These are phyloP conservation scores for Myotis findleyi DNA, from an alignment of 2,797 vertebrate species.

Conservation along the genomic window DNA sequence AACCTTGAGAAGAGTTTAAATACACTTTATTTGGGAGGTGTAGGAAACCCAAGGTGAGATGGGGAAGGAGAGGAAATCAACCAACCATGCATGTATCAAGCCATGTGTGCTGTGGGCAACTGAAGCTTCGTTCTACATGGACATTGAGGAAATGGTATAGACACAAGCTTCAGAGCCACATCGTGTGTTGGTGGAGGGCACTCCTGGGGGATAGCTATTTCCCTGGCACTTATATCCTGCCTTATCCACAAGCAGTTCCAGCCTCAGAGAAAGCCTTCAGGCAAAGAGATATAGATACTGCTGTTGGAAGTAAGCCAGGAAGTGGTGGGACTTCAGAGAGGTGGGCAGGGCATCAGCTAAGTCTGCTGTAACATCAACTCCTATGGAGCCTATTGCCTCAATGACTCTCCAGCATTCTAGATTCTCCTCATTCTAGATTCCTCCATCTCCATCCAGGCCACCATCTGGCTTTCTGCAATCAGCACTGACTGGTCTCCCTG, in stretches of 20 bases:
- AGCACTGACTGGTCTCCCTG: background rate
- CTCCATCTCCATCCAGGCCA: background rate
- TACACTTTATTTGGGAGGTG: background rate
- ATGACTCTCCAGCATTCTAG: background rate
- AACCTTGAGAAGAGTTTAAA: slow-evolving; percentile 18
- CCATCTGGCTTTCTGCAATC: background rate
- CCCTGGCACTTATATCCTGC: background rate
- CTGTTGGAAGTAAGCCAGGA: background rate
- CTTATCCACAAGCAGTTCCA: background rate
- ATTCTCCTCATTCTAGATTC: background rate
- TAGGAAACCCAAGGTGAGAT: background rate
- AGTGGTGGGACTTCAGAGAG: background rate
- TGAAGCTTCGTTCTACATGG: background rate
- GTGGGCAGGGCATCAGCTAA: background rate
- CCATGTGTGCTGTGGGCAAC: background rate
- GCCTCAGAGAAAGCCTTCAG: background rate
- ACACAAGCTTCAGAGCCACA: slow-evolving; percentile 28
- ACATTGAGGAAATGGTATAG: background rate
- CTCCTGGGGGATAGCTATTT: background rate
- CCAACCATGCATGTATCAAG: background rate
- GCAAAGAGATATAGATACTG: background rate
- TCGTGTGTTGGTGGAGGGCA: background rate
- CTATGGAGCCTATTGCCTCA: accelerated
- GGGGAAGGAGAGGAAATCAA: background rate
- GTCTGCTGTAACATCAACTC: background rate